Base-by-base conservation (phyloP, 2,888 invertebrate species). In the Ectemnius lituratus region DNA sequence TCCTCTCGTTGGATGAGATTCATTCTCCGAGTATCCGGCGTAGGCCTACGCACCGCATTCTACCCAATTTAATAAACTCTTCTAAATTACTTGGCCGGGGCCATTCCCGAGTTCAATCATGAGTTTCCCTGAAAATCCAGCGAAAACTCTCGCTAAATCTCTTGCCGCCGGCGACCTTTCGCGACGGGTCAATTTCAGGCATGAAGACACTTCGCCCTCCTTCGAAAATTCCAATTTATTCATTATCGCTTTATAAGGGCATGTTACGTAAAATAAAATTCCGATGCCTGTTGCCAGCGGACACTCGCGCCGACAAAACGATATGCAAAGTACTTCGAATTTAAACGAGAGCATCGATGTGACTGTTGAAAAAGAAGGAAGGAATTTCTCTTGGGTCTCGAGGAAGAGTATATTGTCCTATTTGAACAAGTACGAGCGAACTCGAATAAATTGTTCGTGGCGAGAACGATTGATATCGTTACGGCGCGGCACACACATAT, bases 1-100 rank as follows among this genome's bases (percentile, higher is more conserved):
- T 90, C 90, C 90, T 89, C 87, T 86, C 86, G 85, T 79, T 88
- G 89, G 89, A 88, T 88, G 90, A 90, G 90, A 90, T 90, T 90
- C 90, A 89, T 89, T 90, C 88, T 84, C 86, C 87, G 88, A 88
- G 90, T 89, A 89, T 90, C 90, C 90, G 90, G 90, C 85, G 81
- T 82, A 83, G 82, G 85, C 88, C 90, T 87, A 90, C 90, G 89
- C 89, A 88, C 82, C 86, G 86, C 89, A 88, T 90, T 90, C 88
- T 88, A 88, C 86, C 87, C 88, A 90, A 90, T 90, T 90, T 90
- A 89, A 89, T 88, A 86, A 87, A 88, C 86, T 89, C 88, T 84
- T 80, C 83, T 87, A 85, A 88, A 88, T 85, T 81, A 80, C 82
- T 83, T 82, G 75, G 68, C 72, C 77, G 81, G 83, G 77, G 78